Evolutionary conservation across 2,113 vertebrate genomes (phyloP).

Genomic region (Crotalus tigris): DNA sequence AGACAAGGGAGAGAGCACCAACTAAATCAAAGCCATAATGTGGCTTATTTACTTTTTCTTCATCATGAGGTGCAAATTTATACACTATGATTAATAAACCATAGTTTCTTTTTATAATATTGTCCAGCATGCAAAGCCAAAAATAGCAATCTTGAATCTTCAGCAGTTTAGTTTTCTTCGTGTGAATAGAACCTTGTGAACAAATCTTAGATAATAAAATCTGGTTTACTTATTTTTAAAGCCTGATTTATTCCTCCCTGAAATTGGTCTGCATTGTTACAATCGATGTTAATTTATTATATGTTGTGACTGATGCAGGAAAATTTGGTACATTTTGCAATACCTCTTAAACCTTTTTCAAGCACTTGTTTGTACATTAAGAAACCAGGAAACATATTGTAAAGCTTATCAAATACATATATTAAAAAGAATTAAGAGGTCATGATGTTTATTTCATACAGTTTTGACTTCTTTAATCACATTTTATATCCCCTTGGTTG

Average conservation of each 20-base stretch:
- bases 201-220: neutral
- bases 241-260: neutral
- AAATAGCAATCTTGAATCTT: neutral
- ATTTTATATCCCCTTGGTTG: neutral
- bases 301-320: neutral
- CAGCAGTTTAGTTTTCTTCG: neutral
- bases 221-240: neutral
- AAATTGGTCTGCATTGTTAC: neutral
- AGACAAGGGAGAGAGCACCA: neutral
- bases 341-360: slow-evolving; percentile 10
- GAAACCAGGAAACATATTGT: slow-evolving; percentile 24
- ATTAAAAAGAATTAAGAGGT: slow-evolving; percentile 39
- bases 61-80: neutral
- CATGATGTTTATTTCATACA: neutral
- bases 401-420: slow-evolving; percentile 38
- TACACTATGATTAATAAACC: neutral
- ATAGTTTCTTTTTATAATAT: neutral
- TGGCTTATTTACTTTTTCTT: neutral
- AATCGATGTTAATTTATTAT: neutral
- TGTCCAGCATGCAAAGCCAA: neutral
- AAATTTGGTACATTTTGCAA: neutral
- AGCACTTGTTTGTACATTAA: slow-evolving; percentile 20
- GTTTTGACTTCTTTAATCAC: neutral
- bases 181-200: neutral
- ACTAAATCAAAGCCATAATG: neutral